Base-by-base conservation (phyloP, 2,113 vertebrate species). In the Serilophus lunatus region DNA sequence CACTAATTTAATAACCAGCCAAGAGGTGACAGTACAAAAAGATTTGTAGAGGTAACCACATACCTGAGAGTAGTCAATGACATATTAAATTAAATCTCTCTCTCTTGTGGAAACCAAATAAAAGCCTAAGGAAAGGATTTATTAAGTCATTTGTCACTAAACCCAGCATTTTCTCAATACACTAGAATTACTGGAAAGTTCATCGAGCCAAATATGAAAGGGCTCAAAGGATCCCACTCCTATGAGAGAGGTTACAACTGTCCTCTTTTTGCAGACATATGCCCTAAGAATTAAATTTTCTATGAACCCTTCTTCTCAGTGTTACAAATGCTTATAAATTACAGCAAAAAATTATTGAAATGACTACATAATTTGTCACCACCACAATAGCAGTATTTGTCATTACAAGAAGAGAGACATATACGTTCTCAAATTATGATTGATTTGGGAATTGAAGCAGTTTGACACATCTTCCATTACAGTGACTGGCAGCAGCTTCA, bases 41-140 rank as follows among this genome's bases (percentile, higher is more conserved):
- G 95, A 91, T 96, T 93, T 93, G 82, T 93, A 33, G 45, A 69
- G 16, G 33, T 78, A 86, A 75, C 50, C 71, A 93, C 92, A 81
- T 90, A 94, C 71, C 68, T 93, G 76, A 74, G n/a, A 94, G 50
- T 83, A 56, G 68, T n/a, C 90, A 86, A 77, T 65, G 51, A 36
- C 76, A 86, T 68, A 64, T 36, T 85, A 80, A 82, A 93, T 77
- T 85, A 90, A 94, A 94, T 68, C 59, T 31, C 14, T 70, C 76
- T 94, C 44, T 78, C 80, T 42, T n/a, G 44, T 59, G 54, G 71
- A 90, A 93, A 82, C 31, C 17, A 59, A 66, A 54, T 90, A 78
- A 90, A 88, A 95, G 76, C 56, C 86, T 74, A 63, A 83, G 51
- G 80, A 93, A 90, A 90, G 12, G 76, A 94, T 96, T 96, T 94